phyloP scores from a whole-genome alignment of 2,888 invertebrate species.

The Fragum whitleyi region DNA sequence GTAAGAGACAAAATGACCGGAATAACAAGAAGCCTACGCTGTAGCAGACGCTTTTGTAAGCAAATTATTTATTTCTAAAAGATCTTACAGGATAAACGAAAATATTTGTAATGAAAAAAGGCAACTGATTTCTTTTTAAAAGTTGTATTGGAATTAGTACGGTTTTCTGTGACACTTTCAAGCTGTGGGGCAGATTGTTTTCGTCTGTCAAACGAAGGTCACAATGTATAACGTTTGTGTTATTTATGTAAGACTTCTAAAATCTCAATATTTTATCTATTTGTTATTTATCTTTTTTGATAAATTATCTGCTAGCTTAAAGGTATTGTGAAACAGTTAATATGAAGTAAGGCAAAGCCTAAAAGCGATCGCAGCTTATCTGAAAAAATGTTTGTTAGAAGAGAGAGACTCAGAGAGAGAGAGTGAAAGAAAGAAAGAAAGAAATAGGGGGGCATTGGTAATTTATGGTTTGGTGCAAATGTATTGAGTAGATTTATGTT shows the following conservation, averaged over 20 bases:
- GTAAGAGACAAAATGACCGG: conserved; percentile 24
- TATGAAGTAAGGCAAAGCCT: neutral
- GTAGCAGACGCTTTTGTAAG: conserved; percentile 38
- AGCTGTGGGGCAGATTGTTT: neutral
- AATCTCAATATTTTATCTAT: neutral
- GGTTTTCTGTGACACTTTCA: neutral
- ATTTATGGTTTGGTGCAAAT: too few species aligned
- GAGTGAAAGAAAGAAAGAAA: too few species aligned
- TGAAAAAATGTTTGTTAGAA: too few species aligned
- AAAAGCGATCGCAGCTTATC: too few species aligned
- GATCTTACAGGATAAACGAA: neutral
- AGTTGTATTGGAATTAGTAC: neutral
- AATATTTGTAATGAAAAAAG: neutral
- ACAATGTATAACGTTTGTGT: conserved; percentile 13
- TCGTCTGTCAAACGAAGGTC: conserved; percentile 13
- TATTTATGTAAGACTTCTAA: conserved; percentile 18
- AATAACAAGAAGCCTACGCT: neutral
- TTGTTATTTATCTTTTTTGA: neutral
- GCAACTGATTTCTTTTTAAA: neutral
- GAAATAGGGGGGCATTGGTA: too few species aligned
- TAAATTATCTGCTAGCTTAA: neutral
- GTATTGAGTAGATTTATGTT: too few species aligned
- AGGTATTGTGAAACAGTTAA: too few species aligned
- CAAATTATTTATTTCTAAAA: neutral
- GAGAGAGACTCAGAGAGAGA: too few species aligned